phyloP scores from a whole-genome alignment of 2,797 vertebrate species.

The Rhodeus uyekii region DNA sequence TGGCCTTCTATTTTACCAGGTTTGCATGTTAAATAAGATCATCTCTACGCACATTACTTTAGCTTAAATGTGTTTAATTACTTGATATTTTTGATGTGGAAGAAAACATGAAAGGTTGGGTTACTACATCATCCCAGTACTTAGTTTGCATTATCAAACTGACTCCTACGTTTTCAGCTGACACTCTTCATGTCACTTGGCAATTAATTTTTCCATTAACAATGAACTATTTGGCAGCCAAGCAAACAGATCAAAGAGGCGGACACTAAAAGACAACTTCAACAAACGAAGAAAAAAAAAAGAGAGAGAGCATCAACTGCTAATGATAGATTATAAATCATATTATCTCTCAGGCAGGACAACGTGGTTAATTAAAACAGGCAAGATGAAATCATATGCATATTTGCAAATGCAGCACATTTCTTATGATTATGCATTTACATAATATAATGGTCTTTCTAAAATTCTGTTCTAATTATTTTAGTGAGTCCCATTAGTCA shows the following conservation, averaged over 20 bases:
- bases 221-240: conserved; percentile 75
- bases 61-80: conserved; percentile 74
- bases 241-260: conserved; percentile 74
- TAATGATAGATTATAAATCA: conserved; percentile 77
- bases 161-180: conserved; percentile 77
- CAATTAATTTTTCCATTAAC: conserved; percentile 84
- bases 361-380: conserved; percentile 80
- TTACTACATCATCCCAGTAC: conserved; percentile 74
- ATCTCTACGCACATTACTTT: conserved; percentile 29
- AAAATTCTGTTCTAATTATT: conserved; percentile 70
- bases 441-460: conserved; percentile 80
- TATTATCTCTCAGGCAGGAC: conserved; percentile 78
- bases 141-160: conserved; percentile 81
- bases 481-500: conserved; percentile 64
- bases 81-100: conserved; percentile 72
- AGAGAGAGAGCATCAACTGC: conserved; percentile 62
- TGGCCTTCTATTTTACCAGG: background rate
- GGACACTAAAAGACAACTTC: conserved; percentile 73
- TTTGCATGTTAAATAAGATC: conserved; percentile 66
- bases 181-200: conserved; percentile 54
- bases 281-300: conserved; percentile 72
- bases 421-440: conserved; percentile 70
- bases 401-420: conserved; percentile 77
- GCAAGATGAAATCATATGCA: conserved; percentile 76
- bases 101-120: conserved; percentile 73